Base-by-base conservation (phyloP, 2,113 vertebrate genomes). In the Nipponia nippon region DNA sequence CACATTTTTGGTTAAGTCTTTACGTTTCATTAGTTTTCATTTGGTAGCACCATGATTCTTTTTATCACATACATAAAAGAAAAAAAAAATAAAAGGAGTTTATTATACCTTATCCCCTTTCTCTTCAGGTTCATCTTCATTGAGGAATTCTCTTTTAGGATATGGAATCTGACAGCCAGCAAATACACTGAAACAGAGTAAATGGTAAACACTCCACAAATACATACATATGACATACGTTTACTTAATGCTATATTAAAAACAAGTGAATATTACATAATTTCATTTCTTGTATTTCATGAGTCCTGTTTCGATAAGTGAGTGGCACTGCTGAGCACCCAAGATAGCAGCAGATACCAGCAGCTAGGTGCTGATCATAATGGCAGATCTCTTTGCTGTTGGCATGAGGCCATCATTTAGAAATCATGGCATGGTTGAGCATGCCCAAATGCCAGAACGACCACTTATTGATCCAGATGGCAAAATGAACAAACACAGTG, bases 151-250 rank as follows among this genome's bases (percentile, higher is more conserved):
- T 96, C 99, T 98, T 97, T 99, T 99, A 16, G 99, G 99, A 94
- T 99, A 99, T 4, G 99, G 99, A 97, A 99, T 99, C 98, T 99
- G 99, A 97, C 99, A 99, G 69, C 99, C 99, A 93, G 99, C 99
- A 98, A 99, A 99, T 72, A 99, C 99, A 98, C 99, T 99, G 71
- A 52, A 98, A 98, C 79, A 88, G 36, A 97, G 56, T 20, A 69
- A 93, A 90, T 15, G 89, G 83, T 34, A 87, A 84, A 94, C 65
- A 81, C 29, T 79, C 42, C 62, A 82, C 34, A 93, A 65, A 90
- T 34, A 69, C 0, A 17, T 72, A 87, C 40, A 62, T 11, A 71
- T 11, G 15, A 59, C 73, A 79, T 22, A 67, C 13, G 49, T 42
- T 65, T 52, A 67, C 58, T 65, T 82, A 76, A 82, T 0, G 4